phyloP scores from a whole-genome alignment of 2,797 vertebrate species.

The Lophotriccus pileatus region DNA sequence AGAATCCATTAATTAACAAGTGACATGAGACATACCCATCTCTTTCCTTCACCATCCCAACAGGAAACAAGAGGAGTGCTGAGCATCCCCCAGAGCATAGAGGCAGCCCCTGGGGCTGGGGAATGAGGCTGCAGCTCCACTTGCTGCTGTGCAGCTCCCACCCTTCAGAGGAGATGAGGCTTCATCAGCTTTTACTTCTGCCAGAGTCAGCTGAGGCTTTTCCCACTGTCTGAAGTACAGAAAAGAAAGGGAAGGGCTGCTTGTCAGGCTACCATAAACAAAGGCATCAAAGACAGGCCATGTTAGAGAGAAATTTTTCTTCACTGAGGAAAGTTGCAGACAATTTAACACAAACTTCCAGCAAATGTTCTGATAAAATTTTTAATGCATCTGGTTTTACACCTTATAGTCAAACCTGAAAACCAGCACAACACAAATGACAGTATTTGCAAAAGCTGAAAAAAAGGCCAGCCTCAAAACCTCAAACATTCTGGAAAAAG shows the following conservation, averaged over 20 bases:
- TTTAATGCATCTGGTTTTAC: background rate
- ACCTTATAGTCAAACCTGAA: background rate
- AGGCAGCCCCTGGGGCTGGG: background rate
- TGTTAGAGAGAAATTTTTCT: background rate
- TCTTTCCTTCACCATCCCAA: background rate
- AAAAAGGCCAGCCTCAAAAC: background rate
- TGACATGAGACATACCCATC: background rate
- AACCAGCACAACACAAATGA: background rate
- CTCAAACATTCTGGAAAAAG: background rate
- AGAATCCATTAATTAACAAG: conserved; percentile 34
- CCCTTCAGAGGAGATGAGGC: background rate
- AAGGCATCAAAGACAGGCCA: background rate
- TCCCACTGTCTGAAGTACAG: background rate
- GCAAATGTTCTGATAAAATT: background rate
- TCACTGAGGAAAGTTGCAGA: background rate
- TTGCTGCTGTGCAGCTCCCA: background rate
- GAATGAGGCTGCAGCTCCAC: background rate
- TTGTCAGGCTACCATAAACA: background rate
- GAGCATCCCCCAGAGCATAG: background rate
- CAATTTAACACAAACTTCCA: background rate
- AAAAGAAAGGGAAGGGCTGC: background rate
- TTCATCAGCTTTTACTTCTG: background rate
- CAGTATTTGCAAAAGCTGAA: background rate
- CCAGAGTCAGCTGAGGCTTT: background rate
- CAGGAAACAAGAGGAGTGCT: background rate